Evolutionary conservation across 2,888 invertebrate genomes (phyloP).

Genomic region (Diadegma fenestrale): DNA sequence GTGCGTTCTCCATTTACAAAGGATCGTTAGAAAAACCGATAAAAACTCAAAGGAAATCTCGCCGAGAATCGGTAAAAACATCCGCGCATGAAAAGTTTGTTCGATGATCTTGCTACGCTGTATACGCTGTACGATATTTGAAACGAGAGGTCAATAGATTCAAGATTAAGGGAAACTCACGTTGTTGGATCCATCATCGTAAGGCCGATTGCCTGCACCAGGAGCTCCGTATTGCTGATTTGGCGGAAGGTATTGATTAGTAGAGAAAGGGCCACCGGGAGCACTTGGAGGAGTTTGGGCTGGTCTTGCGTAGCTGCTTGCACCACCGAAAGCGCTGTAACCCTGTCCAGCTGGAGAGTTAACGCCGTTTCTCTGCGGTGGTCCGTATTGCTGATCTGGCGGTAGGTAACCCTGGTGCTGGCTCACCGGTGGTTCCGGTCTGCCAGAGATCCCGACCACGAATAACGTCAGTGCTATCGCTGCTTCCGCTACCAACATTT

Average conservation of each 20-base stretch:
- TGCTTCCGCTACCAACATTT: slow-evolving; percentile 71
- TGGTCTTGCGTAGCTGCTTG: slow-evolving; percentile 56
- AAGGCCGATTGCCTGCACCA: slow-evolving; percentile 68
- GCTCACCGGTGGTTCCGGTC: slow-evolving; percentile 79
- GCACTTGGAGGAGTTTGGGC: slow-evolving; percentile 61
- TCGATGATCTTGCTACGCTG: neutral
- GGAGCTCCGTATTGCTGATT: slow-evolving; percentile 79
- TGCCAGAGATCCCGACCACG: slow-evolving; percentile 71
- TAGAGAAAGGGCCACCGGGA: slow-evolving; percentile 60
- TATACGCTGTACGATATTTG: neutral
- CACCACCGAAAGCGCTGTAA: slow-evolving; percentile 58
- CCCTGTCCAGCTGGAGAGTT: slow-evolving; percentile 44
- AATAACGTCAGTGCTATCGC: slow-evolving; percentile 72
- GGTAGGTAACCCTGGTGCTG: slow-evolving; percentile 75
- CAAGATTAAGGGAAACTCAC: slow-evolving; percentile 68
- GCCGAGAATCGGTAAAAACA: neutral
- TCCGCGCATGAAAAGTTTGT: neutral
- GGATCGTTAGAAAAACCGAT: neutral
- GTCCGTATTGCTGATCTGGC: slow-evolving; percentile 80
- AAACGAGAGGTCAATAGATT: neutral
- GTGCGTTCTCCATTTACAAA: neutral
- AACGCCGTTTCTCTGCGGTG: slow-evolving; percentile 72
- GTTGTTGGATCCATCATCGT: slow-evolving; percentile 74
- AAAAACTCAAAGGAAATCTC: neutral
- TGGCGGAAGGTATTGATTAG: slow-evolving; percentile 78